Evolutionary conservation across 1,140 invertebrate genomes (phyloP).

Genomic region (Melanaphis sacchari): DNA sequence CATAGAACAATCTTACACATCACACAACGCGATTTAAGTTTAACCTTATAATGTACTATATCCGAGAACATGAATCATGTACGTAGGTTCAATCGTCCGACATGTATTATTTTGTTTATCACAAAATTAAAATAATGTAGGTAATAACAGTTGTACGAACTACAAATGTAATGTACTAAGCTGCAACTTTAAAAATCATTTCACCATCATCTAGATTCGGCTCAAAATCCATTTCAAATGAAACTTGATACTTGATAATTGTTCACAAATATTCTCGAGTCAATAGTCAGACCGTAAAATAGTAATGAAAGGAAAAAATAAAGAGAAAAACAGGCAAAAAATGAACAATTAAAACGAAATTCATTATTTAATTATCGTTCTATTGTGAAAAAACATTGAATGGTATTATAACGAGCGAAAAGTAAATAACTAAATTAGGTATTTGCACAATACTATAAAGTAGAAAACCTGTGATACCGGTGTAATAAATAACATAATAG

Average conservation of each 20-base stretch:
- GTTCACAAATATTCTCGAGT: background rate
- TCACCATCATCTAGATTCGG: background rate
- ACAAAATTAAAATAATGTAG: background rate
- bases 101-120: no score
- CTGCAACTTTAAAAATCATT: background rate
- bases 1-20: background rate
- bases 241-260: background rate
- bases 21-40: background rate
- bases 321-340: background rate
- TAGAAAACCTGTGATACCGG: background rate
- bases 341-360: conserved; percentile 41
- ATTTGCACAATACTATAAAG: conserved; percentile 6
- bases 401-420: background rate
- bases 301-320: background rate
- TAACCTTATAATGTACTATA: background rate
- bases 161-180: background rate
- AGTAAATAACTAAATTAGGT: conserved; percentile 38
- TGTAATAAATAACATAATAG: conserved; percentile 45
- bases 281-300: background rate
- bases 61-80: no score
- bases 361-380: conserved; percentile 22
- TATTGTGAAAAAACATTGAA: conserved; percentile 27
- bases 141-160: background rate
- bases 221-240: background rate
- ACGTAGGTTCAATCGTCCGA: no score